These are phyloP conservation scores for Apoda limacodes DNA, from an alignment of 2,888 invertebrate genomes.

Conservation along the genomic window DNA sequence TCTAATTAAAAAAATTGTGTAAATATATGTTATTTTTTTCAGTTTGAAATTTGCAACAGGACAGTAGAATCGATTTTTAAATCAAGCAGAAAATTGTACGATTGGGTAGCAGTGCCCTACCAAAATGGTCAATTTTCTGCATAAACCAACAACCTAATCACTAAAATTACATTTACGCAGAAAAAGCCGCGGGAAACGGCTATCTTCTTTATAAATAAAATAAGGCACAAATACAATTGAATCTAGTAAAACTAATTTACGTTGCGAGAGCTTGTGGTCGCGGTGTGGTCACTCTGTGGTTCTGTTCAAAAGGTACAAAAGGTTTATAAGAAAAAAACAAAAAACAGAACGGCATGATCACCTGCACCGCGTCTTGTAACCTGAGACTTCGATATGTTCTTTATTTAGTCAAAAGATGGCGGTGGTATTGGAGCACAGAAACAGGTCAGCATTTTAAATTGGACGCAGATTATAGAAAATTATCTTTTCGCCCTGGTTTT, in stretches of 20 bases:
- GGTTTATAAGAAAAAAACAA: constrained; percentile 42
- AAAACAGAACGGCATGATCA: constrained; percentile 60
- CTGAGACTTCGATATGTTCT: constrained; percentile 50
- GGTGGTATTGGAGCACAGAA: too few relatives aligned
- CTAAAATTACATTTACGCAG: constrained; percentile 10
- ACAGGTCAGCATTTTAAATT: too few relatives aligned
- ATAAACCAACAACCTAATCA: too few relatives aligned
- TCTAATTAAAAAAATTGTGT: too few relatives aligned
- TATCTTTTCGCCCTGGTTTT: too few relatives aligned
- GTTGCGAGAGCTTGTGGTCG: constrained; percentile 32
- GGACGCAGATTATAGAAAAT: too few relatives aligned
- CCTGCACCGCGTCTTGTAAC: constrained; percentile 60
- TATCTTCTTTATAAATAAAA: constrained; percentile 41
- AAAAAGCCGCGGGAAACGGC: constrained; percentile 19
- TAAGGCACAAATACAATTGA: constrained; percentile 28
- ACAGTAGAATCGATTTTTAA: too few relatives aligned
- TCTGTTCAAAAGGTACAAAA: constrained; percentile 42
- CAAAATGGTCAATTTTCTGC: too few relatives aligned
- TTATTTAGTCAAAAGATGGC: constrained; percentile 33
- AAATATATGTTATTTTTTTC: too few relatives aligned
- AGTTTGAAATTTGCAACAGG: too few relatives aligned
- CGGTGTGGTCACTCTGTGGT: constrained; percentile 49
- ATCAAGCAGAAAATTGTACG: too few relatives aligned
- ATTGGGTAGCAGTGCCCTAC: too few relatives aligned
- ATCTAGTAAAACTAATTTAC: constrained; percentile 29